Evolutionary conservation across 2,797 vertebrate genomes (phyloP), one percentile per base, ranked within the genome.

Genomic region (Bradypodion ventrale): DNA sequence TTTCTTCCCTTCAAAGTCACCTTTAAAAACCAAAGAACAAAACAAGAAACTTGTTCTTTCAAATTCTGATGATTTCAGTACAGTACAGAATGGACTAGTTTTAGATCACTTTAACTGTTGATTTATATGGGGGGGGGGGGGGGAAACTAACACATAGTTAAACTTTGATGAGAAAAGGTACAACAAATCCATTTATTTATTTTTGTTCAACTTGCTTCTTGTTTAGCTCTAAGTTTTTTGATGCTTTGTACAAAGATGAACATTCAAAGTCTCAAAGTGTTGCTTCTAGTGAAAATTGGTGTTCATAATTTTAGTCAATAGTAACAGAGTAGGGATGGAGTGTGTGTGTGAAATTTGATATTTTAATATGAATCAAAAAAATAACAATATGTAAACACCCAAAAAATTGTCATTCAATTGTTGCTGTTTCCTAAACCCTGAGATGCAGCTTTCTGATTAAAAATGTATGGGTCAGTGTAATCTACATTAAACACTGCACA

Each of bases 1-100:
- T 93, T 89, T 90, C 68, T 82, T 35, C 27, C 59, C 29, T 74
- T 95, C 84, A 95, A 96, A 94, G 93, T 96, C 91, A 96, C 92
- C 93, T 96, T 95, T 94, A 87, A 89, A 29, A 90, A 91, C 90
- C 78, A 80, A 78, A 74, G 40, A 88, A 87, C 75, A 76, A 52
- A 72, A 21, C 5, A 21, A 19, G 52, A 56, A 56, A 56, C 19
- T 21, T 56, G 15, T 21, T 15, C 21, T 56, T 92, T 90, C 13
- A 49, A 49, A 1, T 87, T 85, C 62, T 82, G 12, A 74, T 91
- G 25, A 85, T 92, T 94, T 92, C 37, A 75, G 83, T 92, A 87
- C 37, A 75, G 83, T 92, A 87, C 63, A 69, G 23, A 70, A 76
- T 27, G 27, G 42, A 42, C 83, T 89, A 92, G 78, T 90, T 90